These are phyloP conservation scores for Zapornia atra DNA, from an alignment of 2,113 vertebrate genomes.

Conservation along the genomic window DNA sequence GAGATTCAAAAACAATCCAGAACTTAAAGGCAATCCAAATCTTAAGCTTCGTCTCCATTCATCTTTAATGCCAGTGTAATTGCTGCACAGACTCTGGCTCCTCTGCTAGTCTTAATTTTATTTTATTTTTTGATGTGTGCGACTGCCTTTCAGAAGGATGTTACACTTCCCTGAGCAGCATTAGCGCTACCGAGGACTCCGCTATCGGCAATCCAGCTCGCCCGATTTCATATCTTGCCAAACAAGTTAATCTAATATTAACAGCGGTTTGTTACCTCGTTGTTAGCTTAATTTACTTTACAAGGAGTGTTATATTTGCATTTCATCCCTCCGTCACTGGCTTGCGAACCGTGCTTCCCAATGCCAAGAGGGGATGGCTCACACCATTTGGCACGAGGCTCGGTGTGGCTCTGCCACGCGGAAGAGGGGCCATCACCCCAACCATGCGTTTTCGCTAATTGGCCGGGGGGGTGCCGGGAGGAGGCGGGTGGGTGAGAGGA, in stretches of 20 bases:
- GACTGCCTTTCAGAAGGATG: constrained; percentile 38
- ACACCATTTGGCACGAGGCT: neutral
- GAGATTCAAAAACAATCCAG: constrained; percentile 25
- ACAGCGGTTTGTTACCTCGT: constrained; percentile 62
- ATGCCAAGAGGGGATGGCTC: neutral
- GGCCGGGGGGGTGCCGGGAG: neutral
- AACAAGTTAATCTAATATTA: constrained; percentile 73
- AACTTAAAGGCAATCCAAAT: constrained; percentile 48
- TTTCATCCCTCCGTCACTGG: constrained; percentile 20
- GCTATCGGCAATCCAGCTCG: constrained; percentile 47
- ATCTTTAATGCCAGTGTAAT: constrained; percentile 50
- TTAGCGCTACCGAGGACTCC: constrained; percentile 26
- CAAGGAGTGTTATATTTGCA: constrained; percentile 62
- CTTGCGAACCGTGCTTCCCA: neutral
- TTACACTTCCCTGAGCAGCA: constrained; percentile 47
- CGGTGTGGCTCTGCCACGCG: fast-evolving
- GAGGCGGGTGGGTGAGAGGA: neutral
- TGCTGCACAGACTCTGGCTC: constrained; percentile 49
- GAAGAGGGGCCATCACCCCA: neutral
- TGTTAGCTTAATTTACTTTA: constrained; percentile 71
- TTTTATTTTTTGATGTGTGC: neutral
- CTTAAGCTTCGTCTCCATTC: neutral
- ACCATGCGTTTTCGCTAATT: constrained; percentile 2
- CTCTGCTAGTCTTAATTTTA: neutral
- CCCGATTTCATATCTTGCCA: constrained; percentile 54